Conservation (phyloP, 2,797 vertebrate genomes). For the Dermochelys coriacea region DNA sequence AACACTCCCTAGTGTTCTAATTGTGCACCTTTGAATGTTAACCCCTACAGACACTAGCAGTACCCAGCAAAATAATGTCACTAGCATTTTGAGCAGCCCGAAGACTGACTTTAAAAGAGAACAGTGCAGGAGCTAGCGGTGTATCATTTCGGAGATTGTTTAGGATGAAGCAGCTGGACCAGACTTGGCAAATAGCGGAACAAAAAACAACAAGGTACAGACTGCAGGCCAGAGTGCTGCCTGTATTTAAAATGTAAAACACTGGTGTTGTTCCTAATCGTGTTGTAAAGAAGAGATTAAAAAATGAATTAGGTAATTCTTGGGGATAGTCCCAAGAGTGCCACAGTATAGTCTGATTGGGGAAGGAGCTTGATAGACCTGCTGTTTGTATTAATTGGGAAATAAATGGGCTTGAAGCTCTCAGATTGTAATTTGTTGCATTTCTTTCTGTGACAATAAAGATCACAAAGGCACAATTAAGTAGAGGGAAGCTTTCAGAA, state of each 20-base stretch:
- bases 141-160: not conserved
- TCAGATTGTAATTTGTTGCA: not conserved
- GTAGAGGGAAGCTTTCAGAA: constrained; percentile 45
- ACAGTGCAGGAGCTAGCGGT: not conserved
- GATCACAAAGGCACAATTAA: constrained; percentile 9
- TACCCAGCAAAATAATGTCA: not conserved
- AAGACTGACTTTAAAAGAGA: not conserved
- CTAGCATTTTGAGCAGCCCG: not conserved
- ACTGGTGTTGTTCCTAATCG: not conserved
- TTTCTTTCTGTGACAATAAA: not conserved
- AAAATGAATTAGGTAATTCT: not conserved
- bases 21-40: not conserved
- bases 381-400: not conserved
- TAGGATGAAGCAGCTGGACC: not conserved
- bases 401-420: not conserved
- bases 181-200: not conserved
- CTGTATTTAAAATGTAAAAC: not conserved
- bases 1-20: not conserved
- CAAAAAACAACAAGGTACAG: not conserved
- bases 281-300: not conserved
- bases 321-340: not conserved
- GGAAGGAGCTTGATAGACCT: not conserved
- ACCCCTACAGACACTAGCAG: not conserved
- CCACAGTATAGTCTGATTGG: not conserved
- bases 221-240: not conserved